Conservation (phyloP, 2,113 vertebrate genomes). For the rat (Rattus norvegicus) region GRCr8 NC_086021.1:64190501-64191000, state of each 20-base stretch:
- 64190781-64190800: not conserved
- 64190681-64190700: not conserved
- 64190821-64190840: not conserved
- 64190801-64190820: not conserved
- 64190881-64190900: not conserved
- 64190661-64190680: not conserved
- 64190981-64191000: not conserved
- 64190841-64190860: not conserved
- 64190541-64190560: not conserved
- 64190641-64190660: not conserved
- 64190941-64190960: not conserved
- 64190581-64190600: not conserved
- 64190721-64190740: not conserved
- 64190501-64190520: not conserved
- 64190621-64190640: not conserved
- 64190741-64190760: not conserved
- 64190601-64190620: not conserved
- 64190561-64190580: not conserved
- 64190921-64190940: not conserved
- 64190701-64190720: not conserved
- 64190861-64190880: not conserved
- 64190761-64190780: not conserved
- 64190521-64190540: not conserved
- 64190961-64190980: not conserved
- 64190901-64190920: not conserved